A percentile compares a stretch with the other conserved stretches of the same genome.
phyloP scores from a whole-genome alignment of 2,113 vertebrate species.

The Clarias batrachus region DNA sequence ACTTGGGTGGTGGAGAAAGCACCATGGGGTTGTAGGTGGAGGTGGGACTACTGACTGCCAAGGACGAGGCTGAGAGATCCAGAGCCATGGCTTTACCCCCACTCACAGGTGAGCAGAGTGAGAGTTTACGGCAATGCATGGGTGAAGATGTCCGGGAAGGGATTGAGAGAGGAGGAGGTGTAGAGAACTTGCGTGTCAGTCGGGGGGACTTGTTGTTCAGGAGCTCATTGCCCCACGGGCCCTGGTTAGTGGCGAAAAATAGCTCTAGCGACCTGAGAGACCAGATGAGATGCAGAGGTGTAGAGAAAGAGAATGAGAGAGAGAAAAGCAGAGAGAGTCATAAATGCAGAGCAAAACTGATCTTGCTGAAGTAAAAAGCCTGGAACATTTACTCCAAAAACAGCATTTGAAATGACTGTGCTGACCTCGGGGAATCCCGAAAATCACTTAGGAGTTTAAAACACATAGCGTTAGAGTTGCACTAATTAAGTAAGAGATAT shows the following conservation, averaged over 20 bases:
- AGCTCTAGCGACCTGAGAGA: constrained; percentile 85
- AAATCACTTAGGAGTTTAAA: neutral
- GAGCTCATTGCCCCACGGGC: constrained; percentile 79
- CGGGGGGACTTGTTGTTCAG: constrained; percentile 85
- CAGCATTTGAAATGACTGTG: neutral
- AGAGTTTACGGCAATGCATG: constrained; percentile 85
- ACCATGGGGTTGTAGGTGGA: constrained; percentile 71
- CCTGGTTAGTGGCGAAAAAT: constrained; percentile 89
- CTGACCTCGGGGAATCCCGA: neutral
- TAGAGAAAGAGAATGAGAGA: neutral
- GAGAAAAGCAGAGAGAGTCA: neutral
- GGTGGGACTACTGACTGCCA: constrained; percentile 80
- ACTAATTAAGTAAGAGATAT: neutral
- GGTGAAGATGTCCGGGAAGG: constrained; percentile 87
- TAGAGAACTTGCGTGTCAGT: constrained; percentile 91
- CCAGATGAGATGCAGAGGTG: neutral
- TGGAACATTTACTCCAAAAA: neutral
- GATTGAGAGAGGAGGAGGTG: constrained; percentile 85
- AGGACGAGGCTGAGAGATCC: constrained; percentile 77
- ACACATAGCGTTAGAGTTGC: neutral
- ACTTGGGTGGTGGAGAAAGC: constrained; percentile 64
- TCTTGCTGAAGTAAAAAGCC: neutral
- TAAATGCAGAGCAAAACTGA: constrained; percentile 4
- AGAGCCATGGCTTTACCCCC: constrained; percentile 73
- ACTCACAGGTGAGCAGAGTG: constrained; percentile 83